Evolutionary conservation across 1,140 invertebrate species (phyloP), one percentile per base, ranked within the genome.

Genomic region (Pantala flavescens): DNA sequence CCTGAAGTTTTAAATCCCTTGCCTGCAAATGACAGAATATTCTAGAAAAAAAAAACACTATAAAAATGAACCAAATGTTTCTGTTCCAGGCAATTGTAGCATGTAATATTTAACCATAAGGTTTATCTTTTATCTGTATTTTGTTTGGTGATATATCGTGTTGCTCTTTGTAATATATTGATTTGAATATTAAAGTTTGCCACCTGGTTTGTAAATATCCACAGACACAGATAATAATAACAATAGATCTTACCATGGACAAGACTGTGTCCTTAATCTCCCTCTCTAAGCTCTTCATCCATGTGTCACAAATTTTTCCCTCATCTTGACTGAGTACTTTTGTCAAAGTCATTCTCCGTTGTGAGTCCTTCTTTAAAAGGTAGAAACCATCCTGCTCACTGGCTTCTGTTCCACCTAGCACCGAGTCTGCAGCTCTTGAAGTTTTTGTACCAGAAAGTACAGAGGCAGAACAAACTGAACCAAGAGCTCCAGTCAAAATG

Each of bases 351-450:
- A 90, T 90, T 78, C 97, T 87, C 72, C 97, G 86, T 82, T 99
- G 97, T 7, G 95, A 98, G 80, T 99, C 97, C 82, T 99, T 99
- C 82, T 98, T 97, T 10, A 98, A 84, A 72, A 98, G 83, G 84
- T 98, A 99, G 82, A 99, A 98, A 0, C 94, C 93, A 81, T 95
- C 94, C 71, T 91, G 89, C 82, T 96, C 93, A 70, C 81, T 75
- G 11, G 71, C 49, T 21, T 63, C 49, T 21, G 49, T 63, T 16
- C 2, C n/a, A 21, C 49, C 49, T 12, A 63, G 49, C 49, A 63
- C 14, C 12, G 49, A 19, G 12, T 63, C 49, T 16, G 87, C 87
- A 71, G 83, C 82, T 78, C 85, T 85, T 19, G 49, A 63, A 16
- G 49, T 63, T 12, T 21, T 63, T 12, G 49, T 63, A 16, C 14